Evolutionary conservation across 2,113 vertebrate genomes (phyloP).

Genomic region (Fukomys damarensis): DNA sequence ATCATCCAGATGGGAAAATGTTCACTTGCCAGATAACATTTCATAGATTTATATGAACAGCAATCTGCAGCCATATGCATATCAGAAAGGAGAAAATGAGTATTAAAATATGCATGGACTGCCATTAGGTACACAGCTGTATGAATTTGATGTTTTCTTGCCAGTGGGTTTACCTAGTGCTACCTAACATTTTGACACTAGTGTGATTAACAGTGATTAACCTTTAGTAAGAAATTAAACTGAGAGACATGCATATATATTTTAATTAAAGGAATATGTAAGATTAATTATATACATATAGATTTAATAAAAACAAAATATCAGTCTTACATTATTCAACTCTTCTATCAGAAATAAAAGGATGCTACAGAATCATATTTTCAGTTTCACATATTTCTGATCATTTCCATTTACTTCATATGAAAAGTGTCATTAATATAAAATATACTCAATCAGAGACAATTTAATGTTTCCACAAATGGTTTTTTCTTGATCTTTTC

Average conservation of each 20-base stretch:
- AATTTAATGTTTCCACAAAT: neutral
- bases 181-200: constrained; percentile 75
- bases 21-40: constrained; percentile 83
- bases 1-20: constrained; percentile 86
- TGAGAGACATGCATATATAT: constrained; percentile 65
- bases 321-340: neutral
- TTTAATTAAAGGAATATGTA: neutral
- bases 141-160: constrained; percentile 73
- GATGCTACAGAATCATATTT: neutral
- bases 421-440: neutral
- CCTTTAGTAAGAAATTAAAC: constrained; percentile 80
- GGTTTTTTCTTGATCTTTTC: neutral
- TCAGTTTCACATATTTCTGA: neutral
- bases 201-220: constrained; percentile 81
- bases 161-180: constrained; percentile 62
- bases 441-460: neutral
- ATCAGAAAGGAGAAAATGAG: constrained; percentile 78
- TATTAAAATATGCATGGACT: constrained; percentile 77
- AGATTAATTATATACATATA: neutral
- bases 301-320: neutral
- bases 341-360: neutral
- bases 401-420: neutral
- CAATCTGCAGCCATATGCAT: constrained; percentile 85
- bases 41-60: constrained; percentile 87
- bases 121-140: constrained; percentile 74